A percentile compares a stretch with the other conserved stretches of the same genome.
phyloP scores from a whole-genome alignment of 1,140 invertebrate genomes.

The Goniozus legneri region DNA sequence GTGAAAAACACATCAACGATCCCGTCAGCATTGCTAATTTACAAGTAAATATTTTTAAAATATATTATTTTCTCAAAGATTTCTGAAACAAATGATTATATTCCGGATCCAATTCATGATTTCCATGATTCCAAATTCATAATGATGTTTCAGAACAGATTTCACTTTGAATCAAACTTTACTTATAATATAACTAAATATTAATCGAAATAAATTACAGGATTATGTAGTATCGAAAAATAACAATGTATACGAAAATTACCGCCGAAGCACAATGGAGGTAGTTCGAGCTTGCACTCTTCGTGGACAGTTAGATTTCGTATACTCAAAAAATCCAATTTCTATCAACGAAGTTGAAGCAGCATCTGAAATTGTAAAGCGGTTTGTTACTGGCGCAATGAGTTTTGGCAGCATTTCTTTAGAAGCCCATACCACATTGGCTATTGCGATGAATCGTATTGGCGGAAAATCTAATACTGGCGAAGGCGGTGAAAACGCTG shows the following conservation, averaged over 20 bases:
- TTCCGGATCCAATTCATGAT: not conserved
- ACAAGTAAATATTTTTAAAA: conserved; percentile 60
- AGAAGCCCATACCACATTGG: conserved; percentile 92
- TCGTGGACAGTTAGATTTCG: conserved; percentile 86
- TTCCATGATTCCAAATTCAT: not conserved
- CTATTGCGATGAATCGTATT: conserved; percentile 95
- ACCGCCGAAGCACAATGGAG: conserved; percentile 82
- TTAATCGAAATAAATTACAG: too few relatives aligned
- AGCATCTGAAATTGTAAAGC: conserved; percentile 92
- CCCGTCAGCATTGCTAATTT: conserved; percentile 89
- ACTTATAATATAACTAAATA: too few relatives aligned
- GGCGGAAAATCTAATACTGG: conserved; percentile 97
- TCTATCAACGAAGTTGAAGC: conserved; percentile 87
- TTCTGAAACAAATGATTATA: too few relatives aligned
- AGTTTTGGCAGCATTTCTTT: conserved; percentile 90
- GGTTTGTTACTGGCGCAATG: conserved; percentile 81
- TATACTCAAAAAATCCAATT: conserved; percentile 70
- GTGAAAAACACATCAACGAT: conserved; percentile 98
- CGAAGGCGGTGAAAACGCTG: conserved; percentile 89
- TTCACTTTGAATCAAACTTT: too few relatives aligned
- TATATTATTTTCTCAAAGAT: too few relatives aligned
- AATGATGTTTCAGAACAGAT: too few relatives aligned
- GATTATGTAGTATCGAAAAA: conserved; percentile 84
- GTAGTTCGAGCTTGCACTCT: conserved; percentile 86
- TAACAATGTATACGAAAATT: conserved; percentile 81